phyloP scores from a whole-genome alignment of 2,888 invertebrate species.

The Eupithecia dodoneata region DNA sequence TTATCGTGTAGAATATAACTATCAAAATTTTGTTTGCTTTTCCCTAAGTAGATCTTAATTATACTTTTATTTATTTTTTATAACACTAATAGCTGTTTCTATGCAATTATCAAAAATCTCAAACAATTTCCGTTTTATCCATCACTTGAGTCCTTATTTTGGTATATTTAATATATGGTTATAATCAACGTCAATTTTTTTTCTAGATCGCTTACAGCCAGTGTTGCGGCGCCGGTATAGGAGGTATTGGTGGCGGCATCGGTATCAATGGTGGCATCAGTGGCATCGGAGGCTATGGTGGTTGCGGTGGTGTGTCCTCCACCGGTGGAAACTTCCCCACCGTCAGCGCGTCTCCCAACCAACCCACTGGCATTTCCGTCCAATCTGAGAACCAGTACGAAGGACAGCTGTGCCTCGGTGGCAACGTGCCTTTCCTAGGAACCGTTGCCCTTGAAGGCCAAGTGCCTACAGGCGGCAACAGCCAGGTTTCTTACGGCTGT shows the following conservation, averaged over 20 bases:
- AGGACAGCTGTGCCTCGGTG: conserved; percentile 47
- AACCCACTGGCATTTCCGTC: conserved; percentile 51
- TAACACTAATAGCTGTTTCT: no score
- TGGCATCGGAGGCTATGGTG: conserved; percentile 29
- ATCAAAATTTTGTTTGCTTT: no score
- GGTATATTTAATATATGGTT: neutral
- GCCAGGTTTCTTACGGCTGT: conserved; percentile 49
- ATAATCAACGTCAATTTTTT: neutral
- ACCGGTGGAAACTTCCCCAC: conserved; percentile 50
- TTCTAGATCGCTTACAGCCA: neutral
- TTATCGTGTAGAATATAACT: neutral
- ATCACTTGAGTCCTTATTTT: neutral
- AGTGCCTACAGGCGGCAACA: conserved; percentile 49
- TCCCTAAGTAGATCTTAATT: no score
- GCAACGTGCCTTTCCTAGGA: conserved; percentile 56
- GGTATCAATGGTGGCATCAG: conserved; percentile 30
- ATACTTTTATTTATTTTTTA: no score
- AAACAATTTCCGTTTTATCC: neutral
- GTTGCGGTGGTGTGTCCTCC: conserved; percentile 42
- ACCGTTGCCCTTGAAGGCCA: conserved; percentile 52
- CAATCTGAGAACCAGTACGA: conserved; percentile 54
- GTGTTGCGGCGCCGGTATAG: neutral
- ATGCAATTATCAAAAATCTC: no score
- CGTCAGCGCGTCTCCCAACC: conserved; percentile 47
- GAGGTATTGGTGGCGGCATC: neutral